phyloP scores from a whole-genome alignment of 2,888 invertebrate genomes.

The Drosophila acutilabella region DNA sequence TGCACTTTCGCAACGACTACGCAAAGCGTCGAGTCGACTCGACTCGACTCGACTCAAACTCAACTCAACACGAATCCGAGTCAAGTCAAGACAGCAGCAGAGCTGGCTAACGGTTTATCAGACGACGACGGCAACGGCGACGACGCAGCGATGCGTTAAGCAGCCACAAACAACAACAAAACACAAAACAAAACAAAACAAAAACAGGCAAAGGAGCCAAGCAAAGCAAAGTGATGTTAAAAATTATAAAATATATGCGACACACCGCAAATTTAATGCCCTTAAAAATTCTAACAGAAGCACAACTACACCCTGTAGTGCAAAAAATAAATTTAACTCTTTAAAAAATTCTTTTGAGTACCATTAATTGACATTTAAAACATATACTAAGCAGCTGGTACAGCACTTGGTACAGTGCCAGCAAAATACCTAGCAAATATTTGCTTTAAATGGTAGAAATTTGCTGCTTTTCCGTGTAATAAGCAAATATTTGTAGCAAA shows the following conservation, averaged over 20 bases:
- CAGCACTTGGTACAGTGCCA: too few relatives aligned
- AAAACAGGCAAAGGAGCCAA: constrained; percentile 14
- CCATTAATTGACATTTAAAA: too few relatives aligned
- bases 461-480: too few relatives aligned
- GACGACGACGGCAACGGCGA: constrained; percentile 19
- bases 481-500: too few relatives aligned
- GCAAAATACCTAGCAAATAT: too few relatives aligned
- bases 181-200: constrained; percentile 6
- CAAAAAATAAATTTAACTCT: too few relatives aligned
- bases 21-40: constrained; percentile 19
- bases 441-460: too few relatives aligned
- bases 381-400: too few relatives aligned
- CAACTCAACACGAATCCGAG: background rate
- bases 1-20: constrained; percentile 63
- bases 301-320: too few relatives aligned
- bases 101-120: constrained; percentile 57
- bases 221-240: constrained; percentile 14
- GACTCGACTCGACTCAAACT: background rate
- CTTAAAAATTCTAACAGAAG: background rate
- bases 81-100: constrained; percentile 16
- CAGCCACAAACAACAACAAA: constrained; percentile 41
- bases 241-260: background rate
- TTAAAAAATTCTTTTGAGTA: too few relatives aligned
- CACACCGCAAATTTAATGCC: background rate
- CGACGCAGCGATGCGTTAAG: constrained; percentile 60